Evolutionary conservation across 35 echinoderm and acorn worm species (phyloP), one percentile per base, ranked within the genome.

Genomic region (Ophioderma brevispina): DNA sequence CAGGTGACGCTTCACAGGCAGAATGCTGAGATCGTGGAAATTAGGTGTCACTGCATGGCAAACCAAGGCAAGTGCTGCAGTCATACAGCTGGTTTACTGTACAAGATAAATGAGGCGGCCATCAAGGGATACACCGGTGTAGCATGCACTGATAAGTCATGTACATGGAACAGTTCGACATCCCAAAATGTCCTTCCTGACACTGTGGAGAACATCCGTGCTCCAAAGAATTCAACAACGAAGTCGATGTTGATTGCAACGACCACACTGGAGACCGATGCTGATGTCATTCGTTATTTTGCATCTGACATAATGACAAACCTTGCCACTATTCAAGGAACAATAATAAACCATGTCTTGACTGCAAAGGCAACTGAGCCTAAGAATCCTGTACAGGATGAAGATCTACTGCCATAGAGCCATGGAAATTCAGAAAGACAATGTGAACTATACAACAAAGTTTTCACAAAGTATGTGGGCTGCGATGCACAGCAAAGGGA

Each of bases 31-130:
- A 36, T 78, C 31, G 3, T 87, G 13, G 36, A 40, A 21, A 37
- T 37, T 18, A 37, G 78, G 13, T 87, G 85, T 77, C 63, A 87
- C 85, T 87, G 85, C 36, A 87, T 78, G 59, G 85, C 85, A 18
- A 40, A 36, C 59, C 32, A 40, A 78, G 85, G 85, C 59, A 87
- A 25, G 70, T 87, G 75, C 40, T 87, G 85, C 70, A 87, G 85
- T 32, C 63, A 77, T 77, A 76, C 56, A 11, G 85, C 85, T 14
- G 70, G 55, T 19, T 37, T 87, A 6, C 19, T 84, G 35, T 87
- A 40, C 56, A 87, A 87, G 77, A 30, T 39, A 13, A 76, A 76
- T 18, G 19, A 35, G 78, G 34, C 85, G 23, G 37, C 35, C 34
- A 76, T 0, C 28, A 23, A 8, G 36, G 75, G 75, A 2, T 77